A percentile compares a stretch with the other conserved stretches of the same genome.
These are phyloP conservation scores for Epirrita christyi DNA, from an alignment of 2,888 invertebrate genomes.

Conservation along the genomic window DNA sequence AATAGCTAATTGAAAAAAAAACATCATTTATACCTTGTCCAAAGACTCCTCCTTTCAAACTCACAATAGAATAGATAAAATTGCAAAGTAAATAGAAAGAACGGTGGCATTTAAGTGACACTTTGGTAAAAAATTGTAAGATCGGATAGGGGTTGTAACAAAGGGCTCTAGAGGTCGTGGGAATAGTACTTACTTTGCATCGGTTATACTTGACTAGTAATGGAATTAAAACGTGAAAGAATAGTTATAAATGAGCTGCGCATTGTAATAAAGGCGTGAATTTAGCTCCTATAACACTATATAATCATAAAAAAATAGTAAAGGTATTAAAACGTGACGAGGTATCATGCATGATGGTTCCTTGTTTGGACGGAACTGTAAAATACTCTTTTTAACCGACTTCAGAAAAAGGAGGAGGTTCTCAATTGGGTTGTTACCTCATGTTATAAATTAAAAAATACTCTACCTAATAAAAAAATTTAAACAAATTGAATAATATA, in stretches of 20 bases:
- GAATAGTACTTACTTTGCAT: conserved; percentile 36
- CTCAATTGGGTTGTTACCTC: too few relatives aligned
- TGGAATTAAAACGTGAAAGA: conserved; percentile 10
- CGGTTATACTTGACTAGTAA: conserved; percentile 27
- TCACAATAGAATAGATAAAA: conserved; percentile 72
- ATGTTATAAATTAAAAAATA: too few relatives aligned
- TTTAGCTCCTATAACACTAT: not conserved
- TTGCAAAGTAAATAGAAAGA: conserved; percentile 75
- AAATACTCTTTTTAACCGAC: too few relatives aligned
- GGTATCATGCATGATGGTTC: too few relatives aligned
- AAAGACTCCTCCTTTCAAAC: conserved; percentile 68
- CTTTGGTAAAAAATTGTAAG: conserved; percentile 55
- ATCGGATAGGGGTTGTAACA: conserved; percentile 47
- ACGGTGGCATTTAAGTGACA: conserved; percentile 69
- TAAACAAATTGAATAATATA: too few relatives aligned
- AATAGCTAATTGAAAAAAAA: conserved; percentile 54
- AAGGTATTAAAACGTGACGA: too few relatives aligned
- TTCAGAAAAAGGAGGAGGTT: too few relatives aligned
- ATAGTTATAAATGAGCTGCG: not conserved
- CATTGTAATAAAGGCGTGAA: not conserved
- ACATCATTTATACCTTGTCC: conserved; percentile 70
- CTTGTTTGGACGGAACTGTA: too few relatives aligned
- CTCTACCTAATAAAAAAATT: too few relatives aligned
- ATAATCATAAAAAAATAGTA: too few relatives aligned
- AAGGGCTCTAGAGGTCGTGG: conserved; percentile 37